These are phyloP conservation scores for Zaprionus bogoriensis DNA, from an alignment of 2,888 invertebrate species.

Conservation along the genomic window DNA sequence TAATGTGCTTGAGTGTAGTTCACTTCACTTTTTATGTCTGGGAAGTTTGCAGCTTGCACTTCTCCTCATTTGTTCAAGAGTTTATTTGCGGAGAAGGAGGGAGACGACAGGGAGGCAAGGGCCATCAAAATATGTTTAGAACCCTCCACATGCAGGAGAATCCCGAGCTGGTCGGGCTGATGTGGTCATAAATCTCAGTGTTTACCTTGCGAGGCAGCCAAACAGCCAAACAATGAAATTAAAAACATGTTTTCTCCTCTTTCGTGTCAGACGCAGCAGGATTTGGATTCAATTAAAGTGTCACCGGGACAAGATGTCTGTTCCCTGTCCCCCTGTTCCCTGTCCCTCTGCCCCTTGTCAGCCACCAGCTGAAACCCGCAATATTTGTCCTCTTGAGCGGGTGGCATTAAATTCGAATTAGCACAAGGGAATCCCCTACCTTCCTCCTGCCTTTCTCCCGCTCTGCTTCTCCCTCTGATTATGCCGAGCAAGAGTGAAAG, in stretches of 20 bases:
- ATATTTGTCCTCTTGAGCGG: constrained; percentile 61
- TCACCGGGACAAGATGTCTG: constrained; percentile 53
- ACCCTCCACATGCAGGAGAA: neutral
- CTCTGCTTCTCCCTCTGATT: constrained; percentile 12
- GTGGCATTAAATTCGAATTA: constrained; percentile 73
- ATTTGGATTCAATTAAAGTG: constrained; percentile 75
- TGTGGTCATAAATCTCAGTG: constrained; percentile 57
- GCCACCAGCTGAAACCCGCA: constrained; percentile 20
- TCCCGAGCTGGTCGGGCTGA: constrained; percentile 6
- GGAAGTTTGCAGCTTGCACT: constrained; percentile 53
- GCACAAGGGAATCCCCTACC: constrained; percentile 26
- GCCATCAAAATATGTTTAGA: constrained; percentile 19
- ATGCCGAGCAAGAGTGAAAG: constrained; percentile 49
- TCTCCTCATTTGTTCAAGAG: constrained; percentile 29
- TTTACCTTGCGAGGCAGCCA: constrained; percentile 46
- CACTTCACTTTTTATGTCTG: too few relatives aligned
- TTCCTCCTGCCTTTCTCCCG: neutral
- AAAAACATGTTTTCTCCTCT: constrained; percentile 59
- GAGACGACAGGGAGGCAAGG: neutral
- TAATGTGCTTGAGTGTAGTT: too few relatives aligned
- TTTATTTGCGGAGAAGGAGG: constrained; percentile 28
- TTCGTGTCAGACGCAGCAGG: constrained; percentile 51
- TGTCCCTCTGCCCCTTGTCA: neutral
- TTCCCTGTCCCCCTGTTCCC: neutral
- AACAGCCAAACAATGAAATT: constrained; percentile 66